Evolutionary conservation across 2,113 vertebrate species (phyloP), one percentile per base, ranked within the genome.

Genomic region (Pomatorhinus ruficollis): DNA sequence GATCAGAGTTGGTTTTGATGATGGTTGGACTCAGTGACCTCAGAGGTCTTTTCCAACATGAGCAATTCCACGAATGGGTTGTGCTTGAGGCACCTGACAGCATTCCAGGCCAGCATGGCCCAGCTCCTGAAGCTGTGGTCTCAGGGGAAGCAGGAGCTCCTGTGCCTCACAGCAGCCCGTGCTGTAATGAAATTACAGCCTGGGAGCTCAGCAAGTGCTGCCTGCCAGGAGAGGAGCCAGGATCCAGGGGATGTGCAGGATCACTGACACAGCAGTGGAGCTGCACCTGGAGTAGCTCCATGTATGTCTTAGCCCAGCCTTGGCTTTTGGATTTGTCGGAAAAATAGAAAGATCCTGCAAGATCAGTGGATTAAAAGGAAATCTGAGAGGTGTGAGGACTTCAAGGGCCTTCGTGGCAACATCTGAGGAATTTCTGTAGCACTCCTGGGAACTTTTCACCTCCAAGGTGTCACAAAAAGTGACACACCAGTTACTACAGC

Each of bases 201-300:
- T 39, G 11, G 27, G 45, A 35, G 23, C 61, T 54, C 49, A 49
- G 80, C 25, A 56, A 5, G 64, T 8, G 54, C 16, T 56, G 44
- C 35, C 25, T 79, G 74, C 59, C 54, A 52, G 85, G 59, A 60
- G 27, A 24, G 60, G 31, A 63, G 21, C 45, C 42, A 22, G 17
- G 21, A n/a, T 50, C 45, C 28, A 6, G 39, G 66, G 37, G 27
- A 21, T 21, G 13, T 61, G 57, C 70, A n/a, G 12, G 47, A 50
- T 72, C 49, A 24, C 49, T 63, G 39, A 22, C 35, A 14, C 35
- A 69, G 27, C 35, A 23, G 15, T 30, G 57, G 13, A 42, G 21
- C 78, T 9, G 3, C 10, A 23, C 52, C 57, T 92, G 50, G 15
- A 57, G 27, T 5, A 44, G 28, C 40, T 69, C 57, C 0, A 0